These are phyloP conservation scores for Yponomeuta evonymella DNA, from an alignment of 2,888 invertebrate species.

Conservation along the genomic window DNA sequence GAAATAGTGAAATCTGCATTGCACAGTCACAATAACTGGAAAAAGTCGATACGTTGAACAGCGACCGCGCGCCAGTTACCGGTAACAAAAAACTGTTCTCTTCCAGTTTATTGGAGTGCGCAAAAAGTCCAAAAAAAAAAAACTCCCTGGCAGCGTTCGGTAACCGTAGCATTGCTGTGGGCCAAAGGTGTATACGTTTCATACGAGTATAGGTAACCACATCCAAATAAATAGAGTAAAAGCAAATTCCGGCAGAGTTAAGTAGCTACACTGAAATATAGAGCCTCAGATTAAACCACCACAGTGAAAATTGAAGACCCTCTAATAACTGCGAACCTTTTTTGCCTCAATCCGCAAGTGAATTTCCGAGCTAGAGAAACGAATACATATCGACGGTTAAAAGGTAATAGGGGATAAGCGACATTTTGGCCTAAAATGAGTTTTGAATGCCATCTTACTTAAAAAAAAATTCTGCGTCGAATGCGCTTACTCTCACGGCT, in stretches of 20 bases:
- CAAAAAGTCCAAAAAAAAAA: conserved; percentile 7
- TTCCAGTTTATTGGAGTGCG: not conserved
- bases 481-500: no score
- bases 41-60: conserved; percentile 7
- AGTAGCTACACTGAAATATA: no score
- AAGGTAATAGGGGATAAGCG: no score
- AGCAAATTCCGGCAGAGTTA: not conserved
- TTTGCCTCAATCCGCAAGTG: not conserved
- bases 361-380: not conserved
- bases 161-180: not conserved
- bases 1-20: conserved; percentile 7
- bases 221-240: not conserved
- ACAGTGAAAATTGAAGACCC: no score
- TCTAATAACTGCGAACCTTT: not conserved
- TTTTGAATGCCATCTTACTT: no score
- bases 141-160: not conserved
- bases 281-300: no score
- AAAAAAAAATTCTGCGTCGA: no score
- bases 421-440: no score
- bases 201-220: not conserved
- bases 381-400: not conserved
- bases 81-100: not conserved
- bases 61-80: not conserved
- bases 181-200: not conserved
- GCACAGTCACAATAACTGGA: conserved; percentile 8